Conservation (phyloP, 2,797 vertebrate genomes). For the Notamacropus eugenii region DNA sequence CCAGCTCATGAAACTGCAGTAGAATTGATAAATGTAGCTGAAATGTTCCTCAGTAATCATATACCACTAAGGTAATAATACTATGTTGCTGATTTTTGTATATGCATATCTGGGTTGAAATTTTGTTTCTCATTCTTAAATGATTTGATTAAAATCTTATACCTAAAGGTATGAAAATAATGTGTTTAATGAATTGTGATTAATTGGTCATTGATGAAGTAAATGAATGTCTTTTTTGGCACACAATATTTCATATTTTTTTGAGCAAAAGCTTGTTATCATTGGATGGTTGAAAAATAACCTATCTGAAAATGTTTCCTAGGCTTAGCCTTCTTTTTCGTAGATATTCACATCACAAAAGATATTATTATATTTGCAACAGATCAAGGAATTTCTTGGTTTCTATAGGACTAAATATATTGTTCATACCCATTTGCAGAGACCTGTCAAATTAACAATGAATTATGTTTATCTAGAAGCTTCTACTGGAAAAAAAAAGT, state of each 20-base stretch:
- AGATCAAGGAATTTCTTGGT: conserved; percentile 16
- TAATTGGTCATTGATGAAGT: not conserved
- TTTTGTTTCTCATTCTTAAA: conserved; percentile 52
- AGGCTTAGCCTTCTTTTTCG: conserved; percentile 25
- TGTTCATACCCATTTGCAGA: not conserved
- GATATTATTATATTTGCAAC: not conserved
- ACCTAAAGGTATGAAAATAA: conserved; percentile 14
- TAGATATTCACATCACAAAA: conserved; percentile 1
- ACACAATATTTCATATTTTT: not conserved
- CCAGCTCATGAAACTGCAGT: conserved; percentile 90
- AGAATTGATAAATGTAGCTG: conserved; percentile 94
- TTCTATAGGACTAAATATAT: conserved; percentile 12
- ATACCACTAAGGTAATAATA: conserved; percentile 93
- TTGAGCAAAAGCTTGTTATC: not conserved
- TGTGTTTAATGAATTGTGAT: conserved; percentile 10
- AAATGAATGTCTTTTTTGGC: conserved; percentile 38
- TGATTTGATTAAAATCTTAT: not conserved
- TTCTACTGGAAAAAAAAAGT: not conserved
- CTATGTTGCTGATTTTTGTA: conserved; percentile 15
- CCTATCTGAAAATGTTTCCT: conserved; percentile 23
- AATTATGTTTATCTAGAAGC: not conserved
- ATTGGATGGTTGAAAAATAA: conserved; percentile 56
- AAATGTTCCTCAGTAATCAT: conserved; percentile 98
- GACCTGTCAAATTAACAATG: not conserved
- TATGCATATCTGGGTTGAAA: not conserved